phyloP scores from a whole-genome alignment of 2,113 vertebrate genomes.

The Bambusicola thoracicus region DNA sequence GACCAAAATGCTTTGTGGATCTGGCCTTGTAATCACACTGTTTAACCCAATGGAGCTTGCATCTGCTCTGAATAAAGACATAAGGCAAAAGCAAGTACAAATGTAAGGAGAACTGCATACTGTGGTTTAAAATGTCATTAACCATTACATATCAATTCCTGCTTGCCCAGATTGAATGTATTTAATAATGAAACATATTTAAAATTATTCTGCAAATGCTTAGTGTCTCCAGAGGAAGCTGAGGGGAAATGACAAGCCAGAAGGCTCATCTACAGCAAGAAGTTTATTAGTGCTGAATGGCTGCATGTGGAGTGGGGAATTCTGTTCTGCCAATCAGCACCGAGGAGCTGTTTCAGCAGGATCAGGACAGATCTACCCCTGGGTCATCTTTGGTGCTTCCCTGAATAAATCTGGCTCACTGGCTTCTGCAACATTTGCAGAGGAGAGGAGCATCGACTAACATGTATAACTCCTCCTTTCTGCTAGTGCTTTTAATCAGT shows the following conservation, averaged over 20 bases:
- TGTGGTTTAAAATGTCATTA: background rate
- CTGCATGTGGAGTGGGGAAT: background rate
- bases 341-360: background rate
- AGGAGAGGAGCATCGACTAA: background rate
- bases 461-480: background rate
- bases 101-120: background rate
- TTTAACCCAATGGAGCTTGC: background rate
- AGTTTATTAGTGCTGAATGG: background rate
- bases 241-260: background rate
- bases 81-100: background rate
- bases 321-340: background rate
- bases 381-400: background rate
- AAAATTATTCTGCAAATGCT: background rate
- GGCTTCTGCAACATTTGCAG: background rate
- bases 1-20: background rate
- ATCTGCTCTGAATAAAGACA: background rate
- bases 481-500: background rate
- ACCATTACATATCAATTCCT: background rate
- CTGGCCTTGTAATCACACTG: background rate
- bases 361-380: background rate
- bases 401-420: background rate
- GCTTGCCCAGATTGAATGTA: background rate
- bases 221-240: background rate
- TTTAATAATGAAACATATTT: background rate
- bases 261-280: background rate